Conservation (phyloP, 2,888 invertebrate genomes). For the Branchipolynoe longqiensis region DNA sequence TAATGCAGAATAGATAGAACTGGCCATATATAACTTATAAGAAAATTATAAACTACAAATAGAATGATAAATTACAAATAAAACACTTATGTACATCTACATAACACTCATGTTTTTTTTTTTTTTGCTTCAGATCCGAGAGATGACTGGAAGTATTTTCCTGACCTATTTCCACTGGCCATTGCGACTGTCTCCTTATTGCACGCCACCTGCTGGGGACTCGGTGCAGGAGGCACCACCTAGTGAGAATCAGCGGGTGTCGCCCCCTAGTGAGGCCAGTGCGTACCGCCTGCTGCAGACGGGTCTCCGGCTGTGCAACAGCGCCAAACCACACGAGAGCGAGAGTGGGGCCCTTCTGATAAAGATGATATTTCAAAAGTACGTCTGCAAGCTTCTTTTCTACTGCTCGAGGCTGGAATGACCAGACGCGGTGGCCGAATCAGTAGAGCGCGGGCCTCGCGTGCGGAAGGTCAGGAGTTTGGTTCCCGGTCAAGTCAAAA, state of each 20-base stretch:
- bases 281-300: slow-evolving; percentile 69
- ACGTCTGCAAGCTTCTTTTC: slow-evolving; percentile 56
- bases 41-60: too few relatives aligned
- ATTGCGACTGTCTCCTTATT: slow-evolving; percentile 20
- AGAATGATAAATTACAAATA: neutral
- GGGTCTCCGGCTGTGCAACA: slow-evolving; percentile 83
- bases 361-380: slow-evolving; percentile 83
- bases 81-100: neutral
- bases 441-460: too few relatives aligned
- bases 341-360: slow-evolving; percentile 85
- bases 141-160: slow-evolving; percentile 67
- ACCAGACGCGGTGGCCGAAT: too few relatives aligned
- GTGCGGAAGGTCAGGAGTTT: too few relatives aligned
- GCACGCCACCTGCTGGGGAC: neutral
- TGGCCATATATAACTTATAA: too few relatives aligned
- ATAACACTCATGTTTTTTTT: neutral
- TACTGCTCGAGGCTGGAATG: too few relatives aligned
- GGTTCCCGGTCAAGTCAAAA: too few relatives aligned
- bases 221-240: slow-evolving; percentile 27
- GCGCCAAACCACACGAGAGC: slow-evolving; percentile 86
- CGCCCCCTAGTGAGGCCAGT: slow-evolving; percentile 55
- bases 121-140: slow-evolving; percentile 59
- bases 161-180: slow-evolving; percentile 71
- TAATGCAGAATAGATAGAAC: too few relatives aligned
- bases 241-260: neutral